A percentile compares a stretch with the other conserved stretches of the same genome.
Conservation (phyloP, 2,113 vertebrate species). For the Helogale parvula region DNA sequence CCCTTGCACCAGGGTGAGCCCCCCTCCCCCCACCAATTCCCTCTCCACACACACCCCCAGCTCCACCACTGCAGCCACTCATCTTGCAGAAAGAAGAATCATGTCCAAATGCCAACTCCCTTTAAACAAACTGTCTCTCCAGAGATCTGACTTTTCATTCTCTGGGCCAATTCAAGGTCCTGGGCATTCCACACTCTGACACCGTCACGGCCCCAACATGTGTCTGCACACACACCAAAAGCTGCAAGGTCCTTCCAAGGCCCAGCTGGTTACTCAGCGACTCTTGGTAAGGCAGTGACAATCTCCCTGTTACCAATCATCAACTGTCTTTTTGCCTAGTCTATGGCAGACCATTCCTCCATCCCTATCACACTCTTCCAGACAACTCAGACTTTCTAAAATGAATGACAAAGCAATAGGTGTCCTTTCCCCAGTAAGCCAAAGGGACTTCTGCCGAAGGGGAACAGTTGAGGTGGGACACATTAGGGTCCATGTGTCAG, state of each 20-base stretch:
- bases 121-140: background rate
- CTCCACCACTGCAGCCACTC: background rate
- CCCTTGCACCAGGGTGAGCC: background rate
- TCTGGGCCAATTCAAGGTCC: background rate
- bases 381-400: constrained; percentile 30
- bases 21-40: accelerated
- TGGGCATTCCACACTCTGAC: background rate
- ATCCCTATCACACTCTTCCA: background rate
- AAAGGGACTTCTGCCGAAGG: background rate
- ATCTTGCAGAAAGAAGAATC: background rate
- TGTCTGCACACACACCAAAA: background rate
- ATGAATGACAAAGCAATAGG: background rate
- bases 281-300: background rate
- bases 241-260: background rate
- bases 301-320: background rate
- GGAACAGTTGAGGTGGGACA: background rate
- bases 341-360: background rate
- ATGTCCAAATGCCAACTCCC: background rate
- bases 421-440: background rate
- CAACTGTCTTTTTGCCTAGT: background rate
- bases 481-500: background rate
- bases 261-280: background rate
- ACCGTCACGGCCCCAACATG: background rate
- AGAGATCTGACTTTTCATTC: background rate
- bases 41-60: background rate